Evolutionary conservation across 2,888 invertebrate genomes (phyloP), one percentile per base, ranked within the genome.

Genomic region (Xestobium rufovillosum): DNA sequence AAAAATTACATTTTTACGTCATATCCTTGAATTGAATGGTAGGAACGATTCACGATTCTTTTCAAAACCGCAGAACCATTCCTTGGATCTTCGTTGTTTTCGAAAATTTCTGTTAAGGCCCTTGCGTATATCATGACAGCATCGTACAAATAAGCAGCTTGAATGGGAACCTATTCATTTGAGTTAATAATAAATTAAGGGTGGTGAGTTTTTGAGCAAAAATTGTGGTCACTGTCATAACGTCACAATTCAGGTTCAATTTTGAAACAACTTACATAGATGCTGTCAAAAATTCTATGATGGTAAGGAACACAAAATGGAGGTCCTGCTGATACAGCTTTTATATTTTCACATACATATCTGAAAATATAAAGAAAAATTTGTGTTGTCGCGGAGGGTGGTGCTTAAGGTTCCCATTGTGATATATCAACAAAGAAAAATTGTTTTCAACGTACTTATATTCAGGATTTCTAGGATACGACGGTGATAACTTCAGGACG

Each of bases 51-150:
- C 30, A 83, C 68, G n/a, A 90, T 81, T n/a, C 76, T 72, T 39
- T 74, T 71, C 63, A 89, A 75, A 34, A 92, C 75, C 0, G 78
- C 76, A 0, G 75, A 76, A 3, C 91, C 91, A 57, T 91, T 82
- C 28, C 77, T 75, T 0, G 82, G 78, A 41, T 81, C 75, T 4
- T 78, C 74, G 1, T 80, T 79, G 10, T 73, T 69, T 13, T 71
- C 59, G 45, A 91, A 71, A 1, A 82, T 72, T 34, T 85, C 82
- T 0, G 85, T 80, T 10, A 88, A 72, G 0, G 90, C 91, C 8
- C 78, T 69, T 0, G 90, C 90, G 68, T 91, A 92, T 36, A 92
- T 75, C 59, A 80, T 78, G 2, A 94, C 86, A 0, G 89, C 89
- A 55, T 92, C 91, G 62, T 87, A 91, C 1, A 87, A 70, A 59